A percentile compares a stretch with the other conserved stretches of the same genome.
phyloP scores from a whole-genome alignment of 2,113 vertebrate genomes.

The Cricetomys ansorgei region DNA sequence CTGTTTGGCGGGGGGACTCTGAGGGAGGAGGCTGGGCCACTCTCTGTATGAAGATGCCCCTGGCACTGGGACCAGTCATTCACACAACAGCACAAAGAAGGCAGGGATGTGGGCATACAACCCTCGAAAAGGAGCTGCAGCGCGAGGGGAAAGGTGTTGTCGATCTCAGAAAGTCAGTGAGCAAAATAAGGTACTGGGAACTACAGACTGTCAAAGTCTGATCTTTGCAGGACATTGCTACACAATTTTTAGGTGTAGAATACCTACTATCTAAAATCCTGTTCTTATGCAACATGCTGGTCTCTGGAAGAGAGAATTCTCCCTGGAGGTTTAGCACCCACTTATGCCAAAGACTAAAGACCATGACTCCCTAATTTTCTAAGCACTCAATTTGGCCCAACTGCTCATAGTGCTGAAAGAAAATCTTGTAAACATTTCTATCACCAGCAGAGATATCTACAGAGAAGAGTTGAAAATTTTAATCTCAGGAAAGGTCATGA shows the following conservation, averaged over 20 bases:
- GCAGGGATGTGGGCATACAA: no score
- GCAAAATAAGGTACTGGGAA: not conserved
- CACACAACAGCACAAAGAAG: not conserved
- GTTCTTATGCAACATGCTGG: not conserved
- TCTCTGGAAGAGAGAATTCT: not conserved
- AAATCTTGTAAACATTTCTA: not conserved
- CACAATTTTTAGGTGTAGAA: not conserved
- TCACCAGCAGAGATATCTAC: not conserved
- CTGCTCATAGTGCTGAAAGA: not conserved
- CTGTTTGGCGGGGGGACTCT: not conserved
- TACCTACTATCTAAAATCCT: not conserved
- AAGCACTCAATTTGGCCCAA: not conserved
- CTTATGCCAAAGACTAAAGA: not conserved
- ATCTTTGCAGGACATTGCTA: not conserved
- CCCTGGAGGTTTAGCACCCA: not conserved
- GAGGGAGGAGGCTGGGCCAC: not conserved
- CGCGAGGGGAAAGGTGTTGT: not conserved
- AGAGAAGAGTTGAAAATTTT: not conserved
- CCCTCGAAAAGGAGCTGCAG: not conserved
- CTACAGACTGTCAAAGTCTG: not conserved
- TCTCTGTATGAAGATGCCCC: not conserved
- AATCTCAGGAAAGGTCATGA: slow-evolving; percentile 53
- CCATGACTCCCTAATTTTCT: not conserved
- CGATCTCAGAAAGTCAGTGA: not conserved
- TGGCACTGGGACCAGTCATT: not conserved